These are phyloP conservation scores for Monoplex corrugatus DNA, from an alignment of 2,888 invertebrate genomes.

Conservation along the genomic window DNA sequence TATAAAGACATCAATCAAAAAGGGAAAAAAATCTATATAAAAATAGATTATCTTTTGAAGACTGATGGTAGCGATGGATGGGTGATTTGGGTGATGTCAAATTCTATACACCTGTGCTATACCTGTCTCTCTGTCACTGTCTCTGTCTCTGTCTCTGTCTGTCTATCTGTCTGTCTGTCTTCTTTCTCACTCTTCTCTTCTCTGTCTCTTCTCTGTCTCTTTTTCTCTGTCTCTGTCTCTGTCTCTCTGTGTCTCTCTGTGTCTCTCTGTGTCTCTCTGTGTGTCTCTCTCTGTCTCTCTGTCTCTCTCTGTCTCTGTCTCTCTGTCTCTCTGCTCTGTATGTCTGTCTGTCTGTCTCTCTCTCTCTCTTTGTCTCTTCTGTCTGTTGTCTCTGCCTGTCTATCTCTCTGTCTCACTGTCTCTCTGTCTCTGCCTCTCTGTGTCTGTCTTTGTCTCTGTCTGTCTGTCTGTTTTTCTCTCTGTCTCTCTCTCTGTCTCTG, in stretches of 20 bases:
- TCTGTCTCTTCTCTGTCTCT: neutral
- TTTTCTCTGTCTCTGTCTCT: neutral
- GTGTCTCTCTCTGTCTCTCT: neutral
- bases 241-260: neutral
- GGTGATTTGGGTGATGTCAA: too few relatives aligned
- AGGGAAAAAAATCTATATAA: too few relatives aligned
- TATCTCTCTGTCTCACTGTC: neutral
- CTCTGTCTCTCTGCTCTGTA: neutral
- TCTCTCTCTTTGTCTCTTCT: neutral
- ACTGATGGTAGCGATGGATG: too few relatives aligned
- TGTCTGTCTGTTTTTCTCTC: neutral
- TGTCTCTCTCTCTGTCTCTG: neutral
- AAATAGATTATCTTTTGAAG: too few relatives aligned
- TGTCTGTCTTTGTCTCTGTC: neutral
- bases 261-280: neutral
- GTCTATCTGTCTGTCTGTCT: too few relatives aligned
- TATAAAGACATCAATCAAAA: too few relatives aligned
- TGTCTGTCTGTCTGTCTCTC: neutral
- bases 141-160: too few relatives aligned
- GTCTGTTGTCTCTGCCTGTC: neutral
- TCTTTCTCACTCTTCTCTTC: too few relatives aligned
- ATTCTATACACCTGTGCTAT: too few relatives aligned
- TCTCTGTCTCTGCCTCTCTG: neutral
- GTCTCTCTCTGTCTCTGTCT: neutral
- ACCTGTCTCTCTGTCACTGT: too few relatives aligned